phyloP scores from a whole-genome alignment of 2,797 vertebrate species.

The Silurus aristotelis region DNA sequence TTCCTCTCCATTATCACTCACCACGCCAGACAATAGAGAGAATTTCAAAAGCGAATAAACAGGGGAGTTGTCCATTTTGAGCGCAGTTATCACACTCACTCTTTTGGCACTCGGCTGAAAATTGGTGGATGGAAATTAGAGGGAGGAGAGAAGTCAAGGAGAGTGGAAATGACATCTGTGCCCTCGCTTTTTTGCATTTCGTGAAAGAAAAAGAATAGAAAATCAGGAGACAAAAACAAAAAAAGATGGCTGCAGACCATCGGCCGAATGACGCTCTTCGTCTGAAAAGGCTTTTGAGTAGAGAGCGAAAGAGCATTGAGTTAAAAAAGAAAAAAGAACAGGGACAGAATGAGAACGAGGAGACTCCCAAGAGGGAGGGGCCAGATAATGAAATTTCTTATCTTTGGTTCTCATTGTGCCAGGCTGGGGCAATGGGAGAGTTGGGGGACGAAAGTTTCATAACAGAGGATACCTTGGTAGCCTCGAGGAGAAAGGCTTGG shows the following conservation, averaged over 20 bases:
- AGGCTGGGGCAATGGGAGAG: slow-evolving; percentile 58
- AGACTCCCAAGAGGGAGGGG: slow-evolving; percentile 54
- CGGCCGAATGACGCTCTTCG: slow-evolving; percentile 68
- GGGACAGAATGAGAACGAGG: slow-evolving; percentile 39
- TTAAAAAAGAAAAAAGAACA: slow-evolving; percentile 24
- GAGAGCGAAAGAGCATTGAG: slow-evolving; percentile 56
- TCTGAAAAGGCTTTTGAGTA: slow-evolving; percentile 66
- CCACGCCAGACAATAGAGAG: slow-evolving; percentile 79
- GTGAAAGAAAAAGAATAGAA: slow-evolving; percentile 53
- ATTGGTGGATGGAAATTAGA: slow-evolving; percentile 50
- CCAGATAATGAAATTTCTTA: slow-evolving; percentile 65
- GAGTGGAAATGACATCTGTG: slow-evolving; percentile 35
- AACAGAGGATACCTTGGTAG: slow-evolving; percentile 46
- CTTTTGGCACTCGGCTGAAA: slow-evolving; percentile 45
- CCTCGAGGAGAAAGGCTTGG: slow-evolving; percentile 40
- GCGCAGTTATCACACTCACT: slow-evolving; percentile 71
- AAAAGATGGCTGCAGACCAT: slow-evolving; percentile 66
- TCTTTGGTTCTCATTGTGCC: slow-evolving; percentile 64
- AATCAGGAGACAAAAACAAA: slow-evolving; percentile 46
- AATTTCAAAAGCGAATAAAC: slow-evolving; percentile 83
- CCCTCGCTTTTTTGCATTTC: slow-evolving; percentile 64
- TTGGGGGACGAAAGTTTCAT: slow-evolving; percentile 52
- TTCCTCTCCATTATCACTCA: slow-evolving; percentile 79
- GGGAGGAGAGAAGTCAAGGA: slow-evolving; percentile 41
- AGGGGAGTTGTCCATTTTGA: slow-evolving; percentile 81